A percentile compares a stretch with the other conserved stretches of the same genome.
phyloP scores from a whole-genome alignment of 2,888 invertebrate genomes.

The Stictocephala bisonia region DNA sequence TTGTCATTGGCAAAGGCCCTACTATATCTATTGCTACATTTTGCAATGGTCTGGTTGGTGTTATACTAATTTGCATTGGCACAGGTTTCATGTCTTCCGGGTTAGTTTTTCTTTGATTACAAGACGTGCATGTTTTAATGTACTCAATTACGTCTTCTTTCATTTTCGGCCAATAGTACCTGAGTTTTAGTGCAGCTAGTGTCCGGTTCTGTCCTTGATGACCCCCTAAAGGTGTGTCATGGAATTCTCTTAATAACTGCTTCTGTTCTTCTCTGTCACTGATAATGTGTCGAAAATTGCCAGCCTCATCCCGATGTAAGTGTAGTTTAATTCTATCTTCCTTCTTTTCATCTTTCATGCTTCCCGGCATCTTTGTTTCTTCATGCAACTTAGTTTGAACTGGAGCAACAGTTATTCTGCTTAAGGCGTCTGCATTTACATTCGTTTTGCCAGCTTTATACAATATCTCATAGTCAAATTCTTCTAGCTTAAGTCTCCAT shows the following conservation, averaged over 20 bases:
- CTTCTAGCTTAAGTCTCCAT: neutral
- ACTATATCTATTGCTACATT: no score
- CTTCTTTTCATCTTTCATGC: no score
- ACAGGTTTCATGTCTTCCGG: no score
- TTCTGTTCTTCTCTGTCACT: neutral
- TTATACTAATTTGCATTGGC: no score
- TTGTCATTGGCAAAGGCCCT: neutral
- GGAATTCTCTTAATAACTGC: conserved; percentile 4
- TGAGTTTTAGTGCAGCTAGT: neutral
- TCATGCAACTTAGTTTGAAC: no score
- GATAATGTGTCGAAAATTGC: no score
- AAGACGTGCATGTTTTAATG: neutral
- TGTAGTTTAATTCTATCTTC: no score
- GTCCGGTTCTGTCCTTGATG: neutral
- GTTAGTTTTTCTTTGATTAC: neutral
- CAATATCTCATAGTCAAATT: neutral
- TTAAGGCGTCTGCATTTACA: neutral
- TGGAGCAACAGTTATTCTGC: no score
- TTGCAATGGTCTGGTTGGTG: no score
- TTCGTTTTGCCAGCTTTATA: neutral
- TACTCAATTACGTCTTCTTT: neutral
- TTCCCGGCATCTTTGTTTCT: no score
- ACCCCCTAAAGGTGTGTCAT: neutral
- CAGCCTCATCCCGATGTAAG: no score
- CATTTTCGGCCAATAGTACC: neutral